Percentiles rank a stretch among this genome's conserved stretches.
phyloP scores from a whole-genome alignment of 2,797 vertebrate species.

The Malacoraja senta region DNA sequence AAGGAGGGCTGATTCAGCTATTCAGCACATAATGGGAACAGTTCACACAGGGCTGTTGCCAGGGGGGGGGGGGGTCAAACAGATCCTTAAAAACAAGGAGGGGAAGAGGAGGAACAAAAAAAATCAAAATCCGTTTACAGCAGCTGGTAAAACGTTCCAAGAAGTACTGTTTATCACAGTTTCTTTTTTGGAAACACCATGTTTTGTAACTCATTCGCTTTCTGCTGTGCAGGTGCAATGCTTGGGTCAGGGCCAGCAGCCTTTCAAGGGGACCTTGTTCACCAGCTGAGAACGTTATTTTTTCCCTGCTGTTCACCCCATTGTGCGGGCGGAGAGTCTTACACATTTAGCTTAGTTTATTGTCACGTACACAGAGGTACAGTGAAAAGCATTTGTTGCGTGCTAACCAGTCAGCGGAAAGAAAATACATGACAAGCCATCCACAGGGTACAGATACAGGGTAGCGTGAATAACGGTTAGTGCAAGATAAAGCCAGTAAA shows the following conservation, averaged over 20 bases:
- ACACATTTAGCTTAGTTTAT: too few species aligned
- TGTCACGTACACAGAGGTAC: too few species aligned
- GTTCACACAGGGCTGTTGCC: neutral
- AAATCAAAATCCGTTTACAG: conserved; percentile 51
- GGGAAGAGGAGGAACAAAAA: conserved; percentile 49
- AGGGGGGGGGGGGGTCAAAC: neutral
- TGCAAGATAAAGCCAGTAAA: too few species aligned
- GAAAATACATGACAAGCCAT: too few species aligned
- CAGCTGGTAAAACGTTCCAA: conserved; percentile 60
- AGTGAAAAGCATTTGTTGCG: too few species aligned
- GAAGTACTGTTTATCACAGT: conserved; percentile 53
- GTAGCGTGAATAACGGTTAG: too few species aligned
- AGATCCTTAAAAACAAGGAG: neutral
- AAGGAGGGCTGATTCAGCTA: conserved; percentile 53
- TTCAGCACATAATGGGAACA: conserved; percentile 44
- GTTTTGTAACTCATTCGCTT: conserved; percentile 52
- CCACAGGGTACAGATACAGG: too few species aligned
- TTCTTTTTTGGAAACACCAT: conserved; percentile 42
- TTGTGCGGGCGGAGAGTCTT: neutral
- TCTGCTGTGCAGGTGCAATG: conserved; percentile 56
- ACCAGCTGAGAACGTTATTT: conserved; percentile 55
- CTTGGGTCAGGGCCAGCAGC: conserved; percentile 57
- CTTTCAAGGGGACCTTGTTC: conserved; percentile 55
- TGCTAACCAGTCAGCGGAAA: too few species aligned
- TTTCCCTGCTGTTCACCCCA: conserved; percentile 43